phyloP scores from a whole-genome alignment of 2,888 invertebrate species.

The Aplocera efformata region DNA sequence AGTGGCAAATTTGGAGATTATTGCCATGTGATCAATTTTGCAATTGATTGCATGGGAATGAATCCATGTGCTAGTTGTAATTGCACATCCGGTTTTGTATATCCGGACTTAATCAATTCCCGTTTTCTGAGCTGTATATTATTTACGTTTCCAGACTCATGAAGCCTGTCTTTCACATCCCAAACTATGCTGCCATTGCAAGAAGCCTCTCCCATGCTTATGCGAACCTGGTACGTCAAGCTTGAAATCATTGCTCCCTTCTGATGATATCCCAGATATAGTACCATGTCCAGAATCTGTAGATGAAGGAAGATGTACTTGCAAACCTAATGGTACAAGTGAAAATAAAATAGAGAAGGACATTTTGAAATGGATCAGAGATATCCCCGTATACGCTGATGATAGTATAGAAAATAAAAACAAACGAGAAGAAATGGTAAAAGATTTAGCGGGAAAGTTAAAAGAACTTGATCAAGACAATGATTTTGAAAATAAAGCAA shows the following conservation, averaged over 20 bases:
- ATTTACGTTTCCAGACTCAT: background rate
- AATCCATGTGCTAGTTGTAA: too few species aligned
- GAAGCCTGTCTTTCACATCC: background rate
- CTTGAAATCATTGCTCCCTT: background rate
- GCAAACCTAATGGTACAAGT: background rate
- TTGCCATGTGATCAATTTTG: too few species aligned
- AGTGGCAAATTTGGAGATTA: too few species aligned
- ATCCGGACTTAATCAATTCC: too few species aligned
- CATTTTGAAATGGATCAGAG: slow-evolving; percentile 37
- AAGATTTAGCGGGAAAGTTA: slow-evolving; percentile 30
- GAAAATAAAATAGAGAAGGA: slow-evolving; percentile 24
- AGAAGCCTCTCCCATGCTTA: slow-evolving; percentile 22
- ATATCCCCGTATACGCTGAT: slow-evolving; percentile 38
- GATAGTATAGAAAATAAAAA: slow-evolving; percentile 29
- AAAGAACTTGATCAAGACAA: slow-evolving; percentile 27
- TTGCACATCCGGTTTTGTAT: too few species aligned
- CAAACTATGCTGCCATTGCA: slow-evolving; percentile 22
- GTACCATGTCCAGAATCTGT: background rate
- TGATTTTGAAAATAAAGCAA: slow-evolving; percentile 30
- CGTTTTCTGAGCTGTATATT: background rate
- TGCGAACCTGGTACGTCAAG: slow-evolving; percentile 6
- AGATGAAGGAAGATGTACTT: background rate
- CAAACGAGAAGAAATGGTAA: slow-evolving; percentile 29
- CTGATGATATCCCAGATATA: background rate
- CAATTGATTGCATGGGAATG: too few species aligned